Base-by-base conservation (phyloP, 2,888 invertebrate genomes). In the Nymphalis polychloros region DNA sequence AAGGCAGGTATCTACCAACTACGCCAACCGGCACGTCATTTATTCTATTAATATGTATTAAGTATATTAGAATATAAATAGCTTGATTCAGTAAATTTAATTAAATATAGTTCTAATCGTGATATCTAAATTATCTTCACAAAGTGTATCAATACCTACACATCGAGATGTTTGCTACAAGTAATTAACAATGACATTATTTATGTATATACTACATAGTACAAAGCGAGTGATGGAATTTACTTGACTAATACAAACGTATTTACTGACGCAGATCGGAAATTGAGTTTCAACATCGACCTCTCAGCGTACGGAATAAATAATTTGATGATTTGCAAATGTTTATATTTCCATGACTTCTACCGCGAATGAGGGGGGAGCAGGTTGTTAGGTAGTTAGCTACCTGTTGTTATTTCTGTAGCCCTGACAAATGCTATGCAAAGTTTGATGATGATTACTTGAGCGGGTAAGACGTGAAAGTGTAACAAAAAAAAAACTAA, bases 251-350 rank as follows among this genome's bases (percentile, higher is more conserved):
- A 67, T 62, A 50, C 57, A 59, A 49, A 41, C 57, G 19, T 62
- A 62, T 67, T 67, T 67, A 67, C 67, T 46, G 59, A 67, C 57
- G 57, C 48, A 35, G 19, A 55, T 63, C 62, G 62, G 48, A 62
- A 67, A 67, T 67, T 57, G 41, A 67, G 27, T 67, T 62, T 62
- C 55, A n/a, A 55, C 48, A 64, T 64, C 41, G 50, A 59, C 23
- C 23, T 31, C n/a, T 31, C 55, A 55, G 41, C 50, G 46, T 46
- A 27, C 13, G 23, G 59, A 23, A 59, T 46, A 59, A 59, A 50
- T 41, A 6, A 31, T 31, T 31, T 31, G 50, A 50, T 55, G 31
- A 48, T 50, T 13, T 2, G 19, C 41, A 50, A 41, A 41, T 48
- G 35, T 41, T 41, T 41, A 13, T 41, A 41, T 41, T 41, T 41